Conservation (phyloP, 1,140 invertebrate species). For the Drosophila auraria region DNA sequence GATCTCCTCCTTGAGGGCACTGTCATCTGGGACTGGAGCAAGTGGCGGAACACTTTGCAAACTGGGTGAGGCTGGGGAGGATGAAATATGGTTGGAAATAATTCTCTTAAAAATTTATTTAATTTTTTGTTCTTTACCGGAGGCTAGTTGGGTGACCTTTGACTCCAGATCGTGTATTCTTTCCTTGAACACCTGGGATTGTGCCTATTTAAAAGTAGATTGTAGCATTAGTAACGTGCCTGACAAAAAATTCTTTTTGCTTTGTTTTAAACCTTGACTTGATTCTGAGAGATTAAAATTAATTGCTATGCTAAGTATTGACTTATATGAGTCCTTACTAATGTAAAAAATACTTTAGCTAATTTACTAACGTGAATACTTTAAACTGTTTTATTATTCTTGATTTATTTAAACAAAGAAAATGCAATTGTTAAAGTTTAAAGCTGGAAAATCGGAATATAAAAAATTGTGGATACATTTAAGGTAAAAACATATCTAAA, state of each 20-base stretch:
- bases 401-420: no score
- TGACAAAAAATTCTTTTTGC: no score
- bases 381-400: no score
- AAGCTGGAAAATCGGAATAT: no score
- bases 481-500: no score
- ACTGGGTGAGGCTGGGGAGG: conserved; percentile 46
- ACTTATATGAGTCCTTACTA: no score
- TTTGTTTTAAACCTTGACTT: conserved; percentile 40
- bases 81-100: not conserved
- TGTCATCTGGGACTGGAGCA: conserved; percentile 53
- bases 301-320: no score
- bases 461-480: no score
- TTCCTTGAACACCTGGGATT: conserved; percentile 80
- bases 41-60: conserved; percentile 43
- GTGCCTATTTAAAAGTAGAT: conserved; percentile 56
- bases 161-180: conserved; percentile 85
- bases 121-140: conserved; percentile 49
- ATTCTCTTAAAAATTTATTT: not conserved
- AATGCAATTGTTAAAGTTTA: not conserved
- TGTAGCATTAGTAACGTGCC: not conserved
- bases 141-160: conserved; percentile 76
- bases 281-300: not conserved
- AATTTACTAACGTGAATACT: no score
- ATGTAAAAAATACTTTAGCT: no score
- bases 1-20: conserved; percentile 74